phyloP scores from a whole-genome alignment of 37 sponge, comb jelly and placozoan species.

The Diacarnus erythraeanus region DNA sequence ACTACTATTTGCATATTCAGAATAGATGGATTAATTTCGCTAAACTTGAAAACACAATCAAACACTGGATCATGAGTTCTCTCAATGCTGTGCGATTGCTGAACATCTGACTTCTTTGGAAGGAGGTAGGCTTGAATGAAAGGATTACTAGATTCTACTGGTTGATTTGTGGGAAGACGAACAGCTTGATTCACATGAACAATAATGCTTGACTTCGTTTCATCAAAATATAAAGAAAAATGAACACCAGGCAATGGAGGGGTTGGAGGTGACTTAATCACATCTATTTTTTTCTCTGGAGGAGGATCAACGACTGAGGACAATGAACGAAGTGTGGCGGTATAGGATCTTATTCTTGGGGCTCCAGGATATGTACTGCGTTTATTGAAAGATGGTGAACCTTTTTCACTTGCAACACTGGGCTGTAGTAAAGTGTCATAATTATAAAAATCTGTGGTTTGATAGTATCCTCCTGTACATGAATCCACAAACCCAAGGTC shows the following conservation, averaged over 20 bases:
- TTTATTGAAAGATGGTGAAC: too few relatives aligned
- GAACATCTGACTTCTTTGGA: neutral
- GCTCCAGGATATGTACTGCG: too few relatives aligned
- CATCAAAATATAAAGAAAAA: slow-evolving; percentile 6
- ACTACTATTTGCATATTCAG: neutral
- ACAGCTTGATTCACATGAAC: neutral
- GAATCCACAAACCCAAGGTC: neutral
- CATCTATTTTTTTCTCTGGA: neutral
- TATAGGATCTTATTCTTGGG: too few relatives aligned
- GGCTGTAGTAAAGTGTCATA: too few relatives aligned
- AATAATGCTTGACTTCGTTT: neutral
- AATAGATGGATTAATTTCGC: neutral
- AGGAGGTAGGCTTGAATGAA: slow-evolving; percentile 14
- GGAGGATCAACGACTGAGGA: neutral
- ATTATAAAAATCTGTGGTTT: neutral
- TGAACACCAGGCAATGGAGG: neutral
- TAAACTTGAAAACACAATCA: slow-evolving; percentile 10
- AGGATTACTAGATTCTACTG: slow-evolving; percentile 2
- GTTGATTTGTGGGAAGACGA: neutral
- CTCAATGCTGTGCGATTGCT: neutral
- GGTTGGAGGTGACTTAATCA: neutral
- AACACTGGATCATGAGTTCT: slow-evolving; percentile 2
- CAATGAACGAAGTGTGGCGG: too few relatives aligned
- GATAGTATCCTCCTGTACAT: neutral
- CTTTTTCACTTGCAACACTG: too few relatives aligned